Conservation (phyloP, 2,888 invertebrate genomes). For the Drosophila antonietae region DNA sequence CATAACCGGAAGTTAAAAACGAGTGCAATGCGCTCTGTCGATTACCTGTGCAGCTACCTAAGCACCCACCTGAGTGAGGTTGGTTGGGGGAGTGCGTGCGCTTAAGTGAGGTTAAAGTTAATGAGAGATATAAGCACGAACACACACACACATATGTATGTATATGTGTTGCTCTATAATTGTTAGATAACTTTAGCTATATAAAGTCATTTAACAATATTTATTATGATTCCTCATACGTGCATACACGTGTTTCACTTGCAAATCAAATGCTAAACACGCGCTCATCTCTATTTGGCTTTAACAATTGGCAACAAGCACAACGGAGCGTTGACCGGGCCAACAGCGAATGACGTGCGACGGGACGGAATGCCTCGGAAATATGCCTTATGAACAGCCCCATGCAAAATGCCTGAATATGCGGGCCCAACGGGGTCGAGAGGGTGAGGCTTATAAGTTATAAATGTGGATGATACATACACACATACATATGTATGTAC, state of each 20-base stretch:
- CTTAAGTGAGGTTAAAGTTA: conserved; percentile 4
- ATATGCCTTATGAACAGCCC: conserved; percentile 38
- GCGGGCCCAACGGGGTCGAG: conserved; percentile 31
- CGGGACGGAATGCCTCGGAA: conserved; percentile 42
- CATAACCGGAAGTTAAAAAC: conserved; percentile 74
- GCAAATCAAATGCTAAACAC: no score
- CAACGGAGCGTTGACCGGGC: conserved; percentile 64
- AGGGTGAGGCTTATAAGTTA: conserved; percentile 1
- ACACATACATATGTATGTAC: not conserved
- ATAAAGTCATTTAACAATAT: not conserved
- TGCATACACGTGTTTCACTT: no score
- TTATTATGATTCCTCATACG: no score
- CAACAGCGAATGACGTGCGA: not conserved
- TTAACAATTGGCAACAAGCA: conserved; percentile 63
- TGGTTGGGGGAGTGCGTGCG: not conserved
- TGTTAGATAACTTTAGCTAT: not conserved
- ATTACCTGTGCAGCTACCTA: conserved; percentile 16
- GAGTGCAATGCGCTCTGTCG: conserved; percentile 67
- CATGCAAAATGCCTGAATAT: conserved; percentile 59
- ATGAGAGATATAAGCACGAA: not conserved
- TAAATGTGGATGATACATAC: conserved; percentile 2
- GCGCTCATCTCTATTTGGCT: conserved; percentile 45
- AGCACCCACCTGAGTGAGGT: not conserved
- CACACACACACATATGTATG: not conserved
- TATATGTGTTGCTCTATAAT: not conserved